Evolutionary conservation across 2,113 vertebrate species (phyloP), one percentile per base, ranked within the genome.

Genomic region (Okapia johnstoni): DNA sequence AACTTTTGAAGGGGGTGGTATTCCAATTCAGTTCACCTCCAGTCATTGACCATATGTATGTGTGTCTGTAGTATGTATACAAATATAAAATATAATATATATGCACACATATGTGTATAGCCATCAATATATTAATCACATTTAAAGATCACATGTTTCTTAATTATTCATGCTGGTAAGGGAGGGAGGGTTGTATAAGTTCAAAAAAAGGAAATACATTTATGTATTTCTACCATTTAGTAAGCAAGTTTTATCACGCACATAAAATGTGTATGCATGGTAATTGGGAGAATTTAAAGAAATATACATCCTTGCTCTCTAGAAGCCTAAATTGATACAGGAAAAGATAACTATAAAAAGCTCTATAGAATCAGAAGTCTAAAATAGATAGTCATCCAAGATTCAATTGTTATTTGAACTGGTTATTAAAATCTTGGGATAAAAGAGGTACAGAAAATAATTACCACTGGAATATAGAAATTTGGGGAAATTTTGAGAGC

Each of bases 401-500:
- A 25, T 40, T 94, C 21, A 50, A 2, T 54, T 85, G 26, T 58
- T 76, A 57, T 52, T 87, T 87, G 33, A 85, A 80, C 60, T 77
- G 40, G 84, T 88, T 85, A 52, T 94, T 94, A 76, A 95, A 91
- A 88, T 50, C 23, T 87, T 88, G 11, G 85, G 17, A 88, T 93
- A 92, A 73, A 81, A 55, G 40, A 25, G 3, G 25, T 52, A 73
- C 25, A 63, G 66, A 96, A 90, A 63, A 66, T 87, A 43, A 54
- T n/a, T 80, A 9, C 63, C 30, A 25, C 7, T 77, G 15, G 36
- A 19, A 60, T 63, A 63, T 25, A 86, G 80, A 40, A 85, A 73
- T 85, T 6, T 30, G 0, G 73, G 54, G 70, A 16, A 63, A 28
- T 63, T 70, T 15, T 86, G 40, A 84, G 23, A 76, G 5, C 7